Evolutionary conservation across 2,113 vertebrate genomes (phyloP).

Genomic region (Apaloderma vittatum): DNA sequence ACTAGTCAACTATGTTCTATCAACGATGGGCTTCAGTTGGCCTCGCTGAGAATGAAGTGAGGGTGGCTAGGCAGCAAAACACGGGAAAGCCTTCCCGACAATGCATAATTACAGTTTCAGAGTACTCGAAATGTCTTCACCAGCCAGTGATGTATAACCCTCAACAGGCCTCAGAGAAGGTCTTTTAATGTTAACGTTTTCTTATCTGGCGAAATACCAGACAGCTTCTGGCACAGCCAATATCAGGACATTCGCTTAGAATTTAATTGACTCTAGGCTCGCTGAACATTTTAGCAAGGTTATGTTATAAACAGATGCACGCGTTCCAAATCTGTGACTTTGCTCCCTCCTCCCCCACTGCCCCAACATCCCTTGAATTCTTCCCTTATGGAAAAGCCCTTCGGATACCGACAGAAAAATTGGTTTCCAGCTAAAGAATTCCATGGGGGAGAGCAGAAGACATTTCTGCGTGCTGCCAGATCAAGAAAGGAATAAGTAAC

Average conservation of each 20-base stretch:
- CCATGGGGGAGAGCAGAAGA: not conserved
- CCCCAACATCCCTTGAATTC: conserved; percentile 20
- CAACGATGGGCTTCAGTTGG: not conserved
- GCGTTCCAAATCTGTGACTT: conserved; percentile 47
- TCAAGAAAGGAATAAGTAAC: not conserved
- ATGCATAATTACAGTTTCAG: conserved; percentile 27
- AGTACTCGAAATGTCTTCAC: conserved; percentile 46
- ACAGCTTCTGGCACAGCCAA: conserved; percentile 62
- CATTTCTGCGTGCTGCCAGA: not conserved
- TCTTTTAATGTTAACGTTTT: conserved; percentile 54
- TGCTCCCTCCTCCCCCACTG: conserved; percentile 18
- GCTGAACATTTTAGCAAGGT: conserved; percentile 63
- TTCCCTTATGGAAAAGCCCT: conserved; percentile 43
- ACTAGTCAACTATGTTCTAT: conserved; percentile 8
- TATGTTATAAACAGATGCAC: conserved; percentile 65
- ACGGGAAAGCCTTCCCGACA: conserved; percentile 25
- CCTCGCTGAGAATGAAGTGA: not conserved
- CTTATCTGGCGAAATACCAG: conserved; percentile 65
- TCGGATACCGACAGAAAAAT: not conserved
- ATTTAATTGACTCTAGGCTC: conserved; percentile 65
- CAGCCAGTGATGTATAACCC: conserved; percentile 50
- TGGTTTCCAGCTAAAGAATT: conserved; percentile 24
- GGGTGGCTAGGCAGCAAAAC: not conserved
- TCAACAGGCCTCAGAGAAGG: conserved; percentile 55
- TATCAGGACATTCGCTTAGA: conserved; percentile 56